Percentiles rank a stretch among this genome's conserved stretches.
phyloP scores from a whole-genome alignment of 2,888 invertebrate genomes.

The Latrodectus elegans region DNA sequence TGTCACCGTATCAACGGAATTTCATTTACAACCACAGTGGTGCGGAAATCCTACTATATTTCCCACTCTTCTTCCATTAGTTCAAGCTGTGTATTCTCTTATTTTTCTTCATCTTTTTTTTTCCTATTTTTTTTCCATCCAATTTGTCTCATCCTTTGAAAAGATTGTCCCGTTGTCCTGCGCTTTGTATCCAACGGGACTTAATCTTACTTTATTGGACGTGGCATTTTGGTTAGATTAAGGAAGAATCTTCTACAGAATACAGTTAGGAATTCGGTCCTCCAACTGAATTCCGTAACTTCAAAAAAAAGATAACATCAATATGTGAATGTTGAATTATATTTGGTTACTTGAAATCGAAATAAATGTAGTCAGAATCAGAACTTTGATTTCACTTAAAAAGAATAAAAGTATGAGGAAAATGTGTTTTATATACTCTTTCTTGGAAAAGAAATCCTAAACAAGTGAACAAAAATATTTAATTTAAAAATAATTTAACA shows the following conservation, averaged over 20 bases:
- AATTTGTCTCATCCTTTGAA: slow-evolving; percentile 32
- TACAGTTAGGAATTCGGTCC: slow-evolving; percentile 25
- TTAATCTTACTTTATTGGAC: slow-evolving; percentile 37
- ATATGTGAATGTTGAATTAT: no score
- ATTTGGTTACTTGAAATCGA: no score
- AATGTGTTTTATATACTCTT: no score
- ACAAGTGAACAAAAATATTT: no score
- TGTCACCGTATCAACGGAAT: slow-evolving; percentile 25
- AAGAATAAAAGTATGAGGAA: no score
- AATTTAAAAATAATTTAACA: no score
- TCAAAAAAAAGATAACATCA: not conserved
- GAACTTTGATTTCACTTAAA: no score
- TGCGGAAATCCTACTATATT: slow-evolving; percentile 35
- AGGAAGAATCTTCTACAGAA: not conserved
- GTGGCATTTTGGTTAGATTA: slow-evolving; percentile 24
- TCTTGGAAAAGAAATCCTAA: no score
- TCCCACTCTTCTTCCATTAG: slow-evolving; percentile 44
- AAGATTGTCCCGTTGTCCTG: slow-evolving; percentile 21
- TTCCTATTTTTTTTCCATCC: slow-evolving; percentile 6
- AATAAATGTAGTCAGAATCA: no score
- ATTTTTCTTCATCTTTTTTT: slow-evolving; percentile 16
- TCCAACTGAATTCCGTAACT: slow-evolving; percentile 7
- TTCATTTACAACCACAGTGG: slow-evolving; percentile 18
- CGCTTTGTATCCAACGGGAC: slow-evolving; percentile 11
- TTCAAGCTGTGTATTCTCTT: slow-evolving; percentile 38